These are phyloP conservation scores for Acanthosoma haemorrhoidale DNA, from an alignment of 2,888 invertebrate species.

Conservation along the genomic window DNA sequence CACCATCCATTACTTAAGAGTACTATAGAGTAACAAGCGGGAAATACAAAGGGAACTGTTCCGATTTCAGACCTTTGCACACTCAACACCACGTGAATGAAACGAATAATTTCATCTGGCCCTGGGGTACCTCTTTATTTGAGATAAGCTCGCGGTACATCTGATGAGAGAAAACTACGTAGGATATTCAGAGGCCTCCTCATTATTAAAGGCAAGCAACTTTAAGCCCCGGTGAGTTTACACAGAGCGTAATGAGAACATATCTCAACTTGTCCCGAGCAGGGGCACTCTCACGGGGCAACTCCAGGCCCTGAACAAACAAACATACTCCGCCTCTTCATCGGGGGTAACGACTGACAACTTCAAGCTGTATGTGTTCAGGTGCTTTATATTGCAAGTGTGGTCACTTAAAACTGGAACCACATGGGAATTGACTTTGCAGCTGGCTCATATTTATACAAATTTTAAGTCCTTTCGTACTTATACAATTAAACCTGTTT, in stretches of 20 bases:
- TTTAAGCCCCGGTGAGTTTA: conserved; percentile 14
- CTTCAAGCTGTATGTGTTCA: neutral
- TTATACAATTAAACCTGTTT: too few species aligned
- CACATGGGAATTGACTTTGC: neutral
- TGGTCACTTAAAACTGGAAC: conserved; percentile 8
- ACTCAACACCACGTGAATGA: neutral
- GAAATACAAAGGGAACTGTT: too few species aligned
- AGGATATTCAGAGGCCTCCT: neutral
- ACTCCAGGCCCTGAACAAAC: neutral
- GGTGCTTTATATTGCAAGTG: conserved; percentile 8
- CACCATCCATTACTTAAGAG: too few species aligned
- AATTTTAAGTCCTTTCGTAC: neutral
- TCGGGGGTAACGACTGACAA: neutral
- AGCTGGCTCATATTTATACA: neutral
- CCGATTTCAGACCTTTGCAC: too few species aligned
- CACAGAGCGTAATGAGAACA: conserved; percentile 23
- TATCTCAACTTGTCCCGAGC: conserved; percentile 21
- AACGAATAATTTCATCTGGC: neutral
- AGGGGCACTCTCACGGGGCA: neutral
- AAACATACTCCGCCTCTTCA: neutral
- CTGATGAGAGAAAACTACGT: neutral
- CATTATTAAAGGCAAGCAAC: conserved; percentile 6
- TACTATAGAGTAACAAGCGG: too few species aligned
- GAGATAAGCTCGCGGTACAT: neutral
- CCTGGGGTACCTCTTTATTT: too few species aligned